A percentile compares a stretch with the other conserved stretches of the same genome.
Evolutionary conservation across 2,888 invertebrate species (phyloP).

Genomic region (Agriopis leucophaearia): DNA sequence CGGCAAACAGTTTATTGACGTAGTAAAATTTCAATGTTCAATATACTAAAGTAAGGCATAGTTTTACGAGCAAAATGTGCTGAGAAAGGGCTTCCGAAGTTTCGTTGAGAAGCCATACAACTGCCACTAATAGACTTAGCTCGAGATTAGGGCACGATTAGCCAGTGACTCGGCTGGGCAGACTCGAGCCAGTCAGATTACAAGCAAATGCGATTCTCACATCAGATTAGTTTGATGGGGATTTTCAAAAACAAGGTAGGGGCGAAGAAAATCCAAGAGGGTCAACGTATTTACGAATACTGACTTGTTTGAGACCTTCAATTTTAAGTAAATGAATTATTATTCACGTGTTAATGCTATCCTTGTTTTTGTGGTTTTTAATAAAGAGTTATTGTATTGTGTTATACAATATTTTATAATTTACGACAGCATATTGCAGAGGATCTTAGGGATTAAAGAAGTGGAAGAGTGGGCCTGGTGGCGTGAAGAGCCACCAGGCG

Average conservation of each 20-base stretch:
- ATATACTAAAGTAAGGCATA: slow-evolving; percentile 72
- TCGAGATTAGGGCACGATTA: slow-evolving; percentile 84
- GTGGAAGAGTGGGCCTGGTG: no score
- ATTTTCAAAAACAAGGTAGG: slow-evolving; percentile 28
- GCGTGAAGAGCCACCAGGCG: no score
- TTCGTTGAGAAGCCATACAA: slow-evolving; percentile 85
- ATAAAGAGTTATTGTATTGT: background rate
- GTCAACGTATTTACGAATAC: background rate
- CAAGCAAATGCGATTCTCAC: slow-evolving; percentile 73
- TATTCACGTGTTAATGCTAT: background rate
- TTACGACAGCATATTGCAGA: background rate
- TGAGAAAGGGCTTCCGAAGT: slow-evolving; percentile 84
- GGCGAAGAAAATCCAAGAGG: background rate
- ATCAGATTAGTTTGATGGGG: slow-evolving; percentile 70
- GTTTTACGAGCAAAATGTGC: slow-evolving; percentile 82
- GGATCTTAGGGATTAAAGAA: background rate
- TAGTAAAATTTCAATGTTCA: slow-evolving; percentile 80
- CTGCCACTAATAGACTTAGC: slow-evolving; percentile 85
- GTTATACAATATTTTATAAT: background rate
- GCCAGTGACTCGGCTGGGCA: slow-evolving; percentile 73
- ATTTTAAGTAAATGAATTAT: background rate
- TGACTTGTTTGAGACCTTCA: background rate
- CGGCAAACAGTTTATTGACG: slow-evolving; percentile 69
- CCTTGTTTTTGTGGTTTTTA: no score
- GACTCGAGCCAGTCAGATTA: slow-evolving; percentile 77